Base-by-base conservation (phyloP, 37 sponge, comb jelly and placozoan species). In the Corticium candelabrum region DNA sequence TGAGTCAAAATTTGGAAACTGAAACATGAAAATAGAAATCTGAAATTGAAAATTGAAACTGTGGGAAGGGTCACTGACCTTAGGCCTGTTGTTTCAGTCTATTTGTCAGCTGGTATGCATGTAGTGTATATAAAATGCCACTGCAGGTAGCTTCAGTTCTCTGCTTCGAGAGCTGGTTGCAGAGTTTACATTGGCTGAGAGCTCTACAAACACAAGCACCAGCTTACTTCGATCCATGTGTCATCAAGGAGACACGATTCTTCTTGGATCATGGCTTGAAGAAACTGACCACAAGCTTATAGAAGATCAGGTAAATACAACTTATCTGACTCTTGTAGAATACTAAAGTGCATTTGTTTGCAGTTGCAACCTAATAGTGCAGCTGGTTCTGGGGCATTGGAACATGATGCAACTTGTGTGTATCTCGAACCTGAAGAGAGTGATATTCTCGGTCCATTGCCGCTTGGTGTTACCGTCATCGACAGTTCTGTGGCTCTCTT, bases 391-490 rank as follows among this genome's bases (percentile, higher is more conserved):
- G 93, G 93, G 1, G 89, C 97, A 2, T 75, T 96, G 39, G 97
- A 96, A 78, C 97, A 96, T 76, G 97, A 96, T 56, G 69, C 85
- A 34, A 37, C 88, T n/a, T 95, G 87, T 39, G 82, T 91, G 67
- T 89, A 69, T 77, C 68, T 84, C 69, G 56, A 84, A 5, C 29
- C 56, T 3, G 40, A 80, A 7, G 73, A 74, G 15, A n/a, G 75
- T 34, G 7, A 15, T 0, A 32, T 85, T 34, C 93, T 89, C 32
- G 88, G 85, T 33, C 93, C 99, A 70, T 86, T 99, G 29, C 99
- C 99, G 0, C 87, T 99, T 41, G 93, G 96, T n/a, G 96, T 94
- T 29, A 84, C 89, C 21, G 90, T 94, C 38, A 89, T 99, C 35
- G 95, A 99, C 76, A 76, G 87, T 4, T 84, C 99, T 33, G 86